A percentile compares a stretch with the other conserved stretches of the same genome.
Evolutionary conservation across 2,888 invertebrate species (phyloP).

Genomic region (Drosophila incognita): DNA sequence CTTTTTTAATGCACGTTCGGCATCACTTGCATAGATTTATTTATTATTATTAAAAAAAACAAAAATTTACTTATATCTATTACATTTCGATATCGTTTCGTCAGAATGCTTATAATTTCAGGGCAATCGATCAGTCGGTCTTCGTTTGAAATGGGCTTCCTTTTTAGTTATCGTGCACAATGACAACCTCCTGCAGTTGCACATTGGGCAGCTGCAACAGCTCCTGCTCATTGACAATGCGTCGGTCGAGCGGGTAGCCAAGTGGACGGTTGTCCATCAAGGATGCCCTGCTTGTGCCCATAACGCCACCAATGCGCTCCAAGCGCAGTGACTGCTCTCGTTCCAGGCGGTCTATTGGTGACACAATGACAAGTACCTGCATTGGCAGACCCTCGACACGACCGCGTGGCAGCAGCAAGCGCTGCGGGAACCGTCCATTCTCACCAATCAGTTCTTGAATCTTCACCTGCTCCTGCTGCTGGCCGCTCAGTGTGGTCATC

Average conservation of each 20-base stretch:
- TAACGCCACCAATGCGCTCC: constrained; percentile 43
- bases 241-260: constrained; percentile 77
- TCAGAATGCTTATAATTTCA: background rate
- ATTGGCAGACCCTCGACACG: constrained; percentile 87
- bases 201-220: constrained; percentile 69
- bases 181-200: constrained; percentile 69
- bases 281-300: constrained; percentile 58
- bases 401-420: constrained; percentile 88
- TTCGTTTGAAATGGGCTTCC: background rate
- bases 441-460: constrained; percentile 77
- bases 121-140: constrained; percentile 11
- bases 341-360: constrained; percentile 83
- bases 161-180: constrained; percentile 69
- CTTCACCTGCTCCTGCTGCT: constrained; percentile 59
- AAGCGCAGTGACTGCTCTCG: constrained; percentile 3
- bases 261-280: constrained; percentile 67
- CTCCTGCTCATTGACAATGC: constrained; percentile 58
- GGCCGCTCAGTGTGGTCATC: constrained; percentile 84
- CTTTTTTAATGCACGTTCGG: constrained; percentile 61
- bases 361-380: constrained; percentile 87
- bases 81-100: constrained; percentile 24
- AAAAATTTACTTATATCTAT: constrained; percentile 5
- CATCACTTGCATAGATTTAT: constrained; percentile 65
- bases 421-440: constrained; percentile 87
- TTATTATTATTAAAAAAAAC: constrained; percentile 27